Base-by-base conservation (phyloP, 2,113 vertebrate genomes). In the Plotosus lineatus region DNA sequence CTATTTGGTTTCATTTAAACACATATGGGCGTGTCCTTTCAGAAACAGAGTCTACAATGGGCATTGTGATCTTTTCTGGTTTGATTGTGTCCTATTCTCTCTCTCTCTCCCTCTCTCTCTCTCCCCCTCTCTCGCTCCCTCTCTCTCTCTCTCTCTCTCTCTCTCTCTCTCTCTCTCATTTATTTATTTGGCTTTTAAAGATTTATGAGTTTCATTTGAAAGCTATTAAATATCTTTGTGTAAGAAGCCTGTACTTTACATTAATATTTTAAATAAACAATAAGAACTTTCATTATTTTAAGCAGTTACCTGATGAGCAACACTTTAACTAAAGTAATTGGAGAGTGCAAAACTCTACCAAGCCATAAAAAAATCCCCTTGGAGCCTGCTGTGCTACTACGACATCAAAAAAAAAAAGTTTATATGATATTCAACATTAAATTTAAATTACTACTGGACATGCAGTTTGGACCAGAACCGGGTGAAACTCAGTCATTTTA, bases 181-280 rank as follows among this genome's bases (percentile, higher is more conserved):
- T 56, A 76, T 28, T 81, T 75, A 81, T 81, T 81, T 81, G 72
- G 65, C 58, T 81, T 55, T 55, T 51, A 61, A 68, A 82, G 80
- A 75, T 60, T 55, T 6, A 65, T 15, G 5, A 31, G 51, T 51
- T 15, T 58, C 73, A 58, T 75, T 15, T 48, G 14, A 21, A 51
- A 78, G 42, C 76, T 65, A 17, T 15, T 65, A 60, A 50, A n/a
- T 78, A 38, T 78, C 6, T 46, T 33, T 50, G 50, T 78, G 40
- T 60, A n/a, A 61, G 40, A 77, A 77, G 19, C 53, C 26, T 77
- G 28, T 42, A 77, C 75, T 48, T 77, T 51, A 26, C 33, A 55
- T 55, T 19, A n/a, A 17, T 21, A 33, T 51, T 78, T 65, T 15
- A 23, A 78, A 78, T 78, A 65, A 78, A 77, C 33, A 51, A 36